Conservation (phyloP, 2,113 vertebrate genomes). For the Platycercus adscitus region DNA sequence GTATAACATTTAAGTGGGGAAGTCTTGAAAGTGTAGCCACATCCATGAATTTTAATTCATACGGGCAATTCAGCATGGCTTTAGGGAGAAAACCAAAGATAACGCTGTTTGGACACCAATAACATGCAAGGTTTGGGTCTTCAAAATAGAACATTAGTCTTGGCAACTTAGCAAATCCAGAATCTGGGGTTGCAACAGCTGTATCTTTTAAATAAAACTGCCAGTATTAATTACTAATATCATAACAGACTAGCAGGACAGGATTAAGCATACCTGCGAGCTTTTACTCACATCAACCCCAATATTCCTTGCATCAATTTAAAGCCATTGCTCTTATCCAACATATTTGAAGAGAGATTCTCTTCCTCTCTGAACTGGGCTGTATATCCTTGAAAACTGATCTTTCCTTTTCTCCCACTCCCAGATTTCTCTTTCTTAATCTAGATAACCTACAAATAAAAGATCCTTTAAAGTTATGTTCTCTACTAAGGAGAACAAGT, state of each 20-base stretch:
- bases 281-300: neutral
- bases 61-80: neutral
- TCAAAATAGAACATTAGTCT: neutral
- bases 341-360: neutral
- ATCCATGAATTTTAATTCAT: neutral
- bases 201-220: neutral
- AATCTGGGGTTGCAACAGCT: neutral
- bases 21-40: neutral
- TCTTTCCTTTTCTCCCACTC: neutral
- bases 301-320: neutral
- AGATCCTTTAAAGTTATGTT: neutral
- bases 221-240: neutral
- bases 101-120: neutral
- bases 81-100: neutral
- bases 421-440: neutral
- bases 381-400: neutral
- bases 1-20: neutral
- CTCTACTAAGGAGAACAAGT: neutral
- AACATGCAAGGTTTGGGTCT: neutral
- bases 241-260: neutral
- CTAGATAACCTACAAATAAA: neutral
- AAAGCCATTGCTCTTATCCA: neutral
- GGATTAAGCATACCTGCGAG: neutral
- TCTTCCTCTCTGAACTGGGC: neutral
- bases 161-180: neutral